Evolutionary conservation across 1,140 invertebrate genomes (phyloP).

Genomic region (Plectrocnemia conspersa): DNA sequence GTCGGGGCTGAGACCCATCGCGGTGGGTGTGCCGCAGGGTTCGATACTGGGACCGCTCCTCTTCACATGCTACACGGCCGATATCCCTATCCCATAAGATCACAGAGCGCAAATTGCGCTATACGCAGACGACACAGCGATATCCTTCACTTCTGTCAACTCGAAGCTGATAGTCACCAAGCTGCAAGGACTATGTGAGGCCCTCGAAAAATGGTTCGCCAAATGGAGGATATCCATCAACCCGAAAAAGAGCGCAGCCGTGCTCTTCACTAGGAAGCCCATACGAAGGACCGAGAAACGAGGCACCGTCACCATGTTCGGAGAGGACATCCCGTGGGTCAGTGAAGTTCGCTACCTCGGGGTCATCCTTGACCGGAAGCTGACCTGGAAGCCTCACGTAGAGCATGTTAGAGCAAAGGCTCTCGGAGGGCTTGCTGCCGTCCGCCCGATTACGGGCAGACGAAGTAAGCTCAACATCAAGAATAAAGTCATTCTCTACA

Average conservation of each 20-base stretch:
- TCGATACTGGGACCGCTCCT: too few relatives aligned
- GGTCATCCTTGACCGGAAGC: too few relatives aligned
- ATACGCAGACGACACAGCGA: conserved; percentile 38
- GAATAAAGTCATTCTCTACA: too few relatives aligned
- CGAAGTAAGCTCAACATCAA: too few relatives aligned
- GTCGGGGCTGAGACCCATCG: too few relatives aligned
- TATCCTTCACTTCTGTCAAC: not conserved
- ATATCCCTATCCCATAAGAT: conserved; percentile 30
- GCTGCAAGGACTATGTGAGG: conserved; percentile 13
- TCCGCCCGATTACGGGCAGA: too few relatives aligned
- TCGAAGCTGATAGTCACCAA: not conserved
- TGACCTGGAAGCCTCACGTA: too few relatives aligned
- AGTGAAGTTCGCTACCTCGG: too few relatives aligned
- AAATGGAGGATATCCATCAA: conserved; percentile 37
- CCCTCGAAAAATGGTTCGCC: conserved; percentile 24
- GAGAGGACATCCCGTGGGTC: not conserved
- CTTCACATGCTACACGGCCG: conserved; percentile 36
- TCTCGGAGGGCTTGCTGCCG: too few relatives aligned
- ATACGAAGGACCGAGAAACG: not conserved
- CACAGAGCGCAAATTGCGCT: conserved; percentile 20
- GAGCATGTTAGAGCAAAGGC: too few relatives aligned
- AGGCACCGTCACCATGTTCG: not conserved
- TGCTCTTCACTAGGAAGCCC: conserved; percentile 24
- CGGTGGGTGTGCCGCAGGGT: conserved; percentile 37
- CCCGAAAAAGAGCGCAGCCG: conserved; percentile 31